Evolutionary conservation across 2,888 invertebrate species (phyloP), one percentile per base, ranked within the genome.

Genomic region (Luperina testacea): DNA sequence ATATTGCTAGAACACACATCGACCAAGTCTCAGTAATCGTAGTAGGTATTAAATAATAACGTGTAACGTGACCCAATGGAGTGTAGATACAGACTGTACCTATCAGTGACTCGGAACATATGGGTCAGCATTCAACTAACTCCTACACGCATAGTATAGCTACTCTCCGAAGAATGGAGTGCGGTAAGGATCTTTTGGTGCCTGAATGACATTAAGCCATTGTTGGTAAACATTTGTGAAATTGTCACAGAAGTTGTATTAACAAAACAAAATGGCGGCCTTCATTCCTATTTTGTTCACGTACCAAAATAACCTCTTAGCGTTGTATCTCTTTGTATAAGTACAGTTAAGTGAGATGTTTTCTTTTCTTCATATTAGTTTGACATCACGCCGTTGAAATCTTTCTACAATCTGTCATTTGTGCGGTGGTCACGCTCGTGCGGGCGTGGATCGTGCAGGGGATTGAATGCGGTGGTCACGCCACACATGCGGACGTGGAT

Each of bases 81-180:
- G 45, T 81, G 74, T 27, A 27, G 17, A 20, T 53, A 57, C 57
- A 9, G 57, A 48, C 53, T 78, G 57, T 17, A 32, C 32, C 32
- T 32, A 24, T 27, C 78, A 68, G 59, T 77, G 80, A 24, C 15
- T 32, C 67, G 78, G 59, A 83, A 80, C 80, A 80, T 61, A 0
- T 61, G 24, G 67, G 65, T 20, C 82, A 24, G 61, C 61, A 45
- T 15, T 42, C 4, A 17, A 57, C 7, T n/a, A 59, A 24, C 24
- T 70, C 0, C 27, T 69, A n/a, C 63, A 63, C 38, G 63, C 61
- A 68, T 3, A 38, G 3, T 57, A 9, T 8, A 24, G 53, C 20
- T 53, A 24, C 27, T 48, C 13, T 11, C 7, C 20, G 48, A 68
- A 27, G n/a, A 59, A 59, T 59, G 15, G 0, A 59, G n/a, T 59